Evolutionary conservation across 1,140 invertebrate genomes (phyloP).

Genomic region (Eurosta solidaginis): DNA sequence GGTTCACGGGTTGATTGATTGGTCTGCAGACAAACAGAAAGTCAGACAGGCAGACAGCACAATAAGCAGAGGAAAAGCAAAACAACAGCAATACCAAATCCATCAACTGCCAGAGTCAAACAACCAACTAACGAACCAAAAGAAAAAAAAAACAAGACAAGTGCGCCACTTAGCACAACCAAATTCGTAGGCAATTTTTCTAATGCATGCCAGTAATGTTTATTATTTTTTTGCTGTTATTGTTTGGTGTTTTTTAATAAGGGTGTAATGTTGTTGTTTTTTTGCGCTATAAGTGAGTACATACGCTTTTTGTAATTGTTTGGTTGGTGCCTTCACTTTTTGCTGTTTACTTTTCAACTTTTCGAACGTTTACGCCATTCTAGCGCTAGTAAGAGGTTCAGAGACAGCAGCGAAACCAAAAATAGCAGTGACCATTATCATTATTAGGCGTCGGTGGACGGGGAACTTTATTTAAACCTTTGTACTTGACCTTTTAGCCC

Average conservation of each 20-base stretch:
- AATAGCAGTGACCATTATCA: too few species aligned
- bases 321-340: not conserved
- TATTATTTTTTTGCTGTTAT: not conserved
- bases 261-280: too few species aligned
- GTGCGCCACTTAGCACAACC: not conserved
- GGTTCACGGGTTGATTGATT: conserved; percentile 10
- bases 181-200: conserved; percentile 4
- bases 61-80: not conserved
- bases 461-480: too few species aligned
- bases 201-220: not conserved
- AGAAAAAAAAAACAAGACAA: too few species aligned
- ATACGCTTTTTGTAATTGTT: not conserved
- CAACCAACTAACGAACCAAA: not conserved
- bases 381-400: not conserved
- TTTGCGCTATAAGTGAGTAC: not conserved
- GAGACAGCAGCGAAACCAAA: too few species aligned
- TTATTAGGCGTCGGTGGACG: too few species aligned
- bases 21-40: not conserved
- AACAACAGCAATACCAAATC: not conserved
- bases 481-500: too few species aligned
- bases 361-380: not conserved
- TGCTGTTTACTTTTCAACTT: not conserved
- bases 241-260: too few species aligned
- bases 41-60: not conserved
- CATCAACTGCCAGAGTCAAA: too few species aligned